Percentiles rank a stretch among this genome's conserved stretches.
Conservation (phyloP, 1,140 invertebrate genomes). For the Gryon sp. region DNA sequence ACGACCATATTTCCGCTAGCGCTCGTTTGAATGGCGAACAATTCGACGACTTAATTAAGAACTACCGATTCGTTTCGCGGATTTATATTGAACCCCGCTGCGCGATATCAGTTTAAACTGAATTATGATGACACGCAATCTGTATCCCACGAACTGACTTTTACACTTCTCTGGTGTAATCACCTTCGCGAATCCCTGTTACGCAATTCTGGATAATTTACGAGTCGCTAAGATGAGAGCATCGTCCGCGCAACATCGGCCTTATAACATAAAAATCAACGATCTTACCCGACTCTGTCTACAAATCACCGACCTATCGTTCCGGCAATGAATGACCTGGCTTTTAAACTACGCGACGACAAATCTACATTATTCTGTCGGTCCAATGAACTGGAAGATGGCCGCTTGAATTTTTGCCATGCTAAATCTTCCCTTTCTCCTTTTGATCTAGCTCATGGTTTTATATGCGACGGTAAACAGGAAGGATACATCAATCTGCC, state of each 20-base stretch:
- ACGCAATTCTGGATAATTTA: constrained; percentile 73
- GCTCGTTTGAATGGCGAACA: constrained; percentile 12
- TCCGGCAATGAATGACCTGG: constrained; percentile 65
- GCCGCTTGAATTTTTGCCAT: constrained; percentile 55
- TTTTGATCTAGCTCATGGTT: constrained; percentile 1
- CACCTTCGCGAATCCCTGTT: constrained; percentile 41
- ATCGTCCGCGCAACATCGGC: constrained; percentile 63
- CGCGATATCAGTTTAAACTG: constrained; percentile 17
- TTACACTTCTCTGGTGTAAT: constrained; percentile 43
- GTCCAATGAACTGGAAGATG: constrained; percentile 77
- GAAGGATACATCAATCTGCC: constrained; percentile 62
- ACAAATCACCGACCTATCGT: constrained; percentile 77
- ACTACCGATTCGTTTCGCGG: constrained; percentile 24
- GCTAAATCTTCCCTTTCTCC: constrained; percentile 58
- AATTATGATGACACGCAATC: constrained; percentile 34
- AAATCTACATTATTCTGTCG: constrained; percentile 77
- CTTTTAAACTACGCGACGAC: constrained; percentile 65
- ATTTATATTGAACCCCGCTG: constrained; percentile 19
- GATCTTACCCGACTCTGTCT: constrained; percentile 69
- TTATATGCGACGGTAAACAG: constrained; percentile 58
- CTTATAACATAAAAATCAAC: constrained; percentile 77
- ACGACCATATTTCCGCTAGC: constrained; percentile 11
- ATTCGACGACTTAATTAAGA: constrained; percentile 43
- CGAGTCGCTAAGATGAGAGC: constrained; percentile 72
- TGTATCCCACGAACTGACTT: constrained; percentile 6